A percentile compares a stretch with the other conserved stretches of the same genome.
These are phyloP conservation scores for Emesis furor DNA, from an alignment of 2,888 invertebrate genomes.

Conservation along the genomic window DNA sequence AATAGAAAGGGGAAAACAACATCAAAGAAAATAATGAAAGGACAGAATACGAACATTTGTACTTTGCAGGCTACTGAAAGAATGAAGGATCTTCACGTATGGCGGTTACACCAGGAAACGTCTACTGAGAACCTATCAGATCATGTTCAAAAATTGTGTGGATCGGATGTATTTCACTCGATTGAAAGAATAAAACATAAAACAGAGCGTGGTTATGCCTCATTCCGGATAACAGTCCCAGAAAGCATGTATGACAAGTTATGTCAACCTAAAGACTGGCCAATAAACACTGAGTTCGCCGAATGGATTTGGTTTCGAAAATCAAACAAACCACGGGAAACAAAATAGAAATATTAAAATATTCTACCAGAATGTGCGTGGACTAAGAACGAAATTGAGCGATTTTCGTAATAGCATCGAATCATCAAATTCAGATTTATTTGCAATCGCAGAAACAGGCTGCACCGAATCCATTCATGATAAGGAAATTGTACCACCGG, in stretches of 20 bases:
- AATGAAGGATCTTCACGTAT: no score
- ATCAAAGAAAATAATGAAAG: background rate
- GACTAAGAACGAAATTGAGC: background rate
- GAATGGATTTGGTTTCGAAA: conserved; percentile 2
- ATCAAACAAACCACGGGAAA: background rate
- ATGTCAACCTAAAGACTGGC: background rate
- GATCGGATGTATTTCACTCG: no score
- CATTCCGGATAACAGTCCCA: background rate
- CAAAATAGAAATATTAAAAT: background rate
- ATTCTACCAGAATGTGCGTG: background rate
- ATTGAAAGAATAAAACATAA: background rate
- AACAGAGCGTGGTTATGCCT: background rate
- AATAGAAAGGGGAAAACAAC: background rate
- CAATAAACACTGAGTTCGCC: background rate
- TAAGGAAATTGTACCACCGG: background rate
- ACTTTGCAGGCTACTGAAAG: no score
- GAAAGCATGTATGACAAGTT: background rate
- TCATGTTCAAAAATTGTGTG: no score
- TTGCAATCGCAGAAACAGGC: background rate
- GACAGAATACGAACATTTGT: background rate
- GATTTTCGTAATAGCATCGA: background rate
- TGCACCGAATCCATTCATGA: background rate
- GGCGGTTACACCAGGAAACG: no score
- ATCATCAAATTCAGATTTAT: background rate
- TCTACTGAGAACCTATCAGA: no score